These are phyloP conservation scores for Bactericera cockerelli DNA, from an alignment of 1,140 invertebrate species.

Conservation along the genomic window DNA sequence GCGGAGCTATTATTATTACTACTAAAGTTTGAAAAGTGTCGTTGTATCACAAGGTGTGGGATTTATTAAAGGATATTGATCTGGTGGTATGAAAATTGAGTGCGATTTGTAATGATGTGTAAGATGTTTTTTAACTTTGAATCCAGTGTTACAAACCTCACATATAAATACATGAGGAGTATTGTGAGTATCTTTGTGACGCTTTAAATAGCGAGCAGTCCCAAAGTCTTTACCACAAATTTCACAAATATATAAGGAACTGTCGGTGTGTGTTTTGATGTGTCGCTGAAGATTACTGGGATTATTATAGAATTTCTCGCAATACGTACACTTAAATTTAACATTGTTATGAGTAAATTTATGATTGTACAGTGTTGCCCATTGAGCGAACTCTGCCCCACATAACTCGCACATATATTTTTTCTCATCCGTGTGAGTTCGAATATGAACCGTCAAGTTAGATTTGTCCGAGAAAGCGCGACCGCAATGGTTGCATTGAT, in stretches of 20 bases:
- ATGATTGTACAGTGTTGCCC: constrained; percentile 6
- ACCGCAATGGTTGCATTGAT: constrained; percentile 15
- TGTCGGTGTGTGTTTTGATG: constrained; percentile 1
- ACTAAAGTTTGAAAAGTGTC: not conserved
- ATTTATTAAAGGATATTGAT: constrained; percentile 31
- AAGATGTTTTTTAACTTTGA: constrained; percentile 36
- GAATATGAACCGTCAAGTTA: constrained; percentile 18
- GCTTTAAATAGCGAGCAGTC: constrained; percentile 54
- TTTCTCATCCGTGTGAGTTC: constrained; percentile 14
- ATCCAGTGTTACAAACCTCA: constrained; percentile 58
- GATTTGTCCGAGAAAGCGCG: constrained; percentile 19
- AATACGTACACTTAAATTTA: not conserved
- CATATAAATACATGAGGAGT: constrained; percentile 50
- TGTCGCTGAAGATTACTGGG: constrained; percentile 1
- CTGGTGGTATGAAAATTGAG: constrained; percentile 35
- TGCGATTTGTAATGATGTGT: constrained; percentile 34
- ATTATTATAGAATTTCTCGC: constrained; percentile 3
- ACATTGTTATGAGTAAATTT: constrained; percentile 7
- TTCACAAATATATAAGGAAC: constrained; percentile 5
- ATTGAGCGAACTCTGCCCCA: not conserved
- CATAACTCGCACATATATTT: constrained; percentile 6
- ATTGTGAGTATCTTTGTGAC: constrained; percentile 50
- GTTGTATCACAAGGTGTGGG: not conserved
- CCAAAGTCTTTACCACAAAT: constrained; percentile 51
- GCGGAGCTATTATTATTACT: no score